Percentiles rank a stretch among this genome's conserved stretches.
Evolutionary conservation across 2,113 vertebrate genomes (phyloP).

Genomic region (Buteo buteo): DNA sequence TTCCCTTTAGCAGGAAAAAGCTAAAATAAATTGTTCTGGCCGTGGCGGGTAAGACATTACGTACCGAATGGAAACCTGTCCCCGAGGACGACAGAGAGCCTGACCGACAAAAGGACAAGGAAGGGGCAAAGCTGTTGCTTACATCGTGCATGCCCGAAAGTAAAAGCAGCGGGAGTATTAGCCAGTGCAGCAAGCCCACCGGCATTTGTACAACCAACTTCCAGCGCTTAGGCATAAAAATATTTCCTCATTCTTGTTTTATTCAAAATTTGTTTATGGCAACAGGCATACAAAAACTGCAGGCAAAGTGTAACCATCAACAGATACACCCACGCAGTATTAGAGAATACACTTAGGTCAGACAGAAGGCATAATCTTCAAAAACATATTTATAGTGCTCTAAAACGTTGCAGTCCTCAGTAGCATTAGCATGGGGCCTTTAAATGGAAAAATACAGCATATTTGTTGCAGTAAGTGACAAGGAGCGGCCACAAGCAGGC

Average conservation of each 20-base stretch:
- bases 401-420: background rate
- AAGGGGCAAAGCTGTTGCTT: background rate
- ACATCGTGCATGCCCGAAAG: accelerated
- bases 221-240: background rate
- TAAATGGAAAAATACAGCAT: background rate
- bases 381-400: background rate
- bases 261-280: constrained; percentile 19
- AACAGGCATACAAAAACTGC: constrained; percentile 2
- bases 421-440: background rate
- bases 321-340: background rate
- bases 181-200: background rate
- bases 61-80: background rate
- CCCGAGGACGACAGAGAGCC: background rate
- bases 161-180: background rate
- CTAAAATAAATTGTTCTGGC: background rate
- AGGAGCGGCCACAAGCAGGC: background rate
- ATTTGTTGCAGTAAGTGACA: background rate
- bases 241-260: background rate
- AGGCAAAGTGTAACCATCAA: constrained; percentile 38
- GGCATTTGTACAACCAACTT: background rate
- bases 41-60: background rate
- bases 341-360: background rate
- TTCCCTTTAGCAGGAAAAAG: background rate
- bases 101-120: background rate
- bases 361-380: background rate